These are phyloP conservation scores for Hermatobates lingyangjiaoensis DNA, from an alignment of 1,140 invertebrate genomes.

Conservation along the genomic window DNA sequence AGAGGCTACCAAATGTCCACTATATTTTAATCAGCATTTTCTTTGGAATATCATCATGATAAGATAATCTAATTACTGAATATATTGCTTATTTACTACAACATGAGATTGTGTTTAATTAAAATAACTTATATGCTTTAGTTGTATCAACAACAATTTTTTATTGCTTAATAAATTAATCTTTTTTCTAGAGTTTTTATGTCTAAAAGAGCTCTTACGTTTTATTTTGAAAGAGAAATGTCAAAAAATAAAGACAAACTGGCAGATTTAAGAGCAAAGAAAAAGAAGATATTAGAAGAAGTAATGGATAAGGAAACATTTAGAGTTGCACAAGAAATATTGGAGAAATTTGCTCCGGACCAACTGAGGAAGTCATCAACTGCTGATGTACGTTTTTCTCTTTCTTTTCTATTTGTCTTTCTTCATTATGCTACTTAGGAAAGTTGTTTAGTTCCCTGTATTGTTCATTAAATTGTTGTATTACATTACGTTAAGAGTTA, in stretches of 20 bases:
- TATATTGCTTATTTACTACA: too few species aligned
- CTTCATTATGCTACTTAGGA: neutral
- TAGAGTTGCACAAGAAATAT: conserved; percentile 82
- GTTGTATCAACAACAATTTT: too few species aligned
- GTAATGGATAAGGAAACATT: conserved; percentile 96
- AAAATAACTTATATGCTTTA: too few species aligned
- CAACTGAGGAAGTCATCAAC: conserved; percentile 27
- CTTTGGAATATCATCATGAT: too few species aligned
- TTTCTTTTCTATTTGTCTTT: neutral
- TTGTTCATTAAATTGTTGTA: too few species aligned
- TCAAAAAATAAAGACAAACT: conserved; percentile 60
- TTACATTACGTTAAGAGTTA: too few species aligned
- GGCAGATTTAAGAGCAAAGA: conserved; percentile 49
- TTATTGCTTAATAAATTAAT: too few species aligned
- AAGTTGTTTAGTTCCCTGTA: too few species aligned
- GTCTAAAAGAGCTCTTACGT: conserved; percentile 55
- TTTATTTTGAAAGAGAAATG: conserved; percentile 73
- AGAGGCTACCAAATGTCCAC: too few species aligned
- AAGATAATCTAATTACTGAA: too few species aligned
- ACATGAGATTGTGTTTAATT: too few species aligned
- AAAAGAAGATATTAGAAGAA: conserved; percentile 78
- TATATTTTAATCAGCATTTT: too few species aligned
- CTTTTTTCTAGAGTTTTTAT: conserved; percentile 56
- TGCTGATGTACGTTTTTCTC: neutral
- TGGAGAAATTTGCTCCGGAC: conserved; percentile 69